Evolutionary conservation across 2,888 invertebrate genomes (phyloP), one percentile per base, ranked within the genome.

Genomic region (Meta bourneti): DNA sequence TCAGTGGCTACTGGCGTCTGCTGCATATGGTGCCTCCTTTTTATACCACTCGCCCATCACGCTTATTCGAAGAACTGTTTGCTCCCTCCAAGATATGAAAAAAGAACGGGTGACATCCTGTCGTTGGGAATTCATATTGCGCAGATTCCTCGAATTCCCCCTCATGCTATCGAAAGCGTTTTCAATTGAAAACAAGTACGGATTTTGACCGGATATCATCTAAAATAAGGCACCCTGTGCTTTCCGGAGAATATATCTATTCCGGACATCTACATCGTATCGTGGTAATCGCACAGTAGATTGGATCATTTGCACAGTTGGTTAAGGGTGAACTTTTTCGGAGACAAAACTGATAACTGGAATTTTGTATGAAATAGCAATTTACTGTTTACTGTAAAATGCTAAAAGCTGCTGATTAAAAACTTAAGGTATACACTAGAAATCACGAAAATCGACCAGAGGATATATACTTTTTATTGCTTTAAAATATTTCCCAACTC

Each of bases 51-150:
- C 20, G 51, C 20, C 6, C 9, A 8, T 49, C 34, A 8, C 19
- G 13, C 20, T 6, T 34, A 7, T 84, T 89, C 89, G 83, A 16
- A 49, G 89, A 89, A 89, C 11, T 89, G 89, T 84, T 89, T 83
- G 34, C 20, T 7, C n/a, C 6, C 8, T 70, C 34, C 4, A 72
- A 19, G 49, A 20, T 49, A 70, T 8, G 11, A 61, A 34, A 19
- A 78, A 69, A 78, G 78, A 86, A 51, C 13, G 11, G 16, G 9
- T 20, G 48, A 61, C 77, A 52, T 74, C 74, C 83, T 71, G 83
- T 16, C 52, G 20, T 7, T 11, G 48, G n/a, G 34, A 69, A 61
- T 34, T 48, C 69, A 69, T 81, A 20, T n/a, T n/a, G n/a, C n/a
- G n/a, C n/a, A n/a, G n/a, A n/a, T 79, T 54, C 52, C 19, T 48